phyloP scores from a whole-genome alignment of 2,888 invertebrate genomes.

The Uropetala carovei region DNA sequence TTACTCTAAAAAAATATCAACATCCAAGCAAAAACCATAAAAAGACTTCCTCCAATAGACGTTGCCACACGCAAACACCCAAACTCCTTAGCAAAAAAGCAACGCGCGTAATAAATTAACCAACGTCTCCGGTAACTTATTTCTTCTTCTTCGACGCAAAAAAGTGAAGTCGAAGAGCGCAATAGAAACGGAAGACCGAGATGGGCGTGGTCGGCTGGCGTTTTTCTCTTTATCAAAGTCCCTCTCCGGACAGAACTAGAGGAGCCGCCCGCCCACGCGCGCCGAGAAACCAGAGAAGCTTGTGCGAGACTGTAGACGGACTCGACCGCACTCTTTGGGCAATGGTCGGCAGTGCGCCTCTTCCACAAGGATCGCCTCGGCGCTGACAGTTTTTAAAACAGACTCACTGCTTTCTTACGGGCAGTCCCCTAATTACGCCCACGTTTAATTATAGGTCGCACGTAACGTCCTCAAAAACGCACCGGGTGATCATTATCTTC shows the following conservation, averaged over 20 bases:
- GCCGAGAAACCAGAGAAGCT: constrained; percentile 19
- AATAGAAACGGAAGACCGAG: background rate
- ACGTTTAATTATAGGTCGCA: constrained; percentile 27
- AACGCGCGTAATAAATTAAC: too few species aligned
- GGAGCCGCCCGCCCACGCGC: constrained; percentile 24
- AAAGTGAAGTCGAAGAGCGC: background rate
- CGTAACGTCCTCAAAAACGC: constrained; percentile 8
- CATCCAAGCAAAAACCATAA: background rate
- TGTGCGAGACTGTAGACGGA: background rate
- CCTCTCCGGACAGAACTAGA: background rate
- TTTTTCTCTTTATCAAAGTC: constrained; percentile 20
- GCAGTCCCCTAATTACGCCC: background rate
- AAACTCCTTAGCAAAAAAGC: too few species aligned
- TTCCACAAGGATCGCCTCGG: background rate
- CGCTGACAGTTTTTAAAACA: background rate
- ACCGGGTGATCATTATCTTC: background rate
- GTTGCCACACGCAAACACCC: too few species aligned
- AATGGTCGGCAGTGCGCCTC: background rate
- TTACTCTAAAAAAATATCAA: background rate
- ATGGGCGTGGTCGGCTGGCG: constrained; percentile 3
- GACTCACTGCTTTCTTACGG: background rate
- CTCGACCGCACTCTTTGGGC: background rate
- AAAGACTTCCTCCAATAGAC: too few species aligned
- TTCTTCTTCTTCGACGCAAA: background rate
- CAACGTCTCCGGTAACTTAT: too few species aligned